These are phyloP conservation scores for Anarsia innoxiella DNA, from an alignment of 2,888 invertebrate species.

Conservation along the genomic window DNA sequence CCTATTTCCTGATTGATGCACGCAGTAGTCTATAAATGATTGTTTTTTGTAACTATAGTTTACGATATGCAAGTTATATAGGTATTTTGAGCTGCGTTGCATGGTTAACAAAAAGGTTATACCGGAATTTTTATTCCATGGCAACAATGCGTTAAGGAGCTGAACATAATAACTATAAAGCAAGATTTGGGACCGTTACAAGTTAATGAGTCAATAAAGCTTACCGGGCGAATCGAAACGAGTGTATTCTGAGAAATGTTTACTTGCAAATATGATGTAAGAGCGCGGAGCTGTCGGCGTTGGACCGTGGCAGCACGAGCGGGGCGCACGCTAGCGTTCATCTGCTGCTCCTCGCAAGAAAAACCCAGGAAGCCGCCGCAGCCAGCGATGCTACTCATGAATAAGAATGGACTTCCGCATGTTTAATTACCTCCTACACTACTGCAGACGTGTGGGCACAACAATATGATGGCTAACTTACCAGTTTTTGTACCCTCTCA, in stretches of 20 bases:
- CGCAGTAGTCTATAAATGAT: no score
- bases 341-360: slow-evolving; percentile 39
- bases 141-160: no score
- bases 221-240: slow-evolving; percentile 37
- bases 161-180: no score
- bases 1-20: no score
- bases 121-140: no score
- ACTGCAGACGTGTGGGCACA: slow-evolving; percentile 15
- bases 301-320: slow-evolving; percentile 42
- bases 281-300: slow-evolving; percentile 21
- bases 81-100: no score
- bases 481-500: slow-evolving; percentile 18
- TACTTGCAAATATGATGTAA: slow-evolving; percentile 47
- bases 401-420: slow-evolving; percentile 61
- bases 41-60: no score
- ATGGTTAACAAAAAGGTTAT: no score
- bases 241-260: slow-evolving; percentile 15
- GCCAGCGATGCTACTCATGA: slow-evolving; percentile 55
- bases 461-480: slow-evolving; percentile 17
- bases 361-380: slow-evolving; percentile 56
- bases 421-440: slow-evolving; percentile 42
- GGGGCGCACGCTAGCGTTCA: slow-evolving; percentile 38
- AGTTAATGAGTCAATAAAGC: slow-evolving; percentile 30
- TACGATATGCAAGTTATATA: no score
- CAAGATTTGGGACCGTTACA: slow-evolving; percentile 35